Percentiles rank a stretch among this genome's conserved stretches.
Conservation (phyloP, 2,797 vertebrate species). For the Thunnus albacares region DNA sequence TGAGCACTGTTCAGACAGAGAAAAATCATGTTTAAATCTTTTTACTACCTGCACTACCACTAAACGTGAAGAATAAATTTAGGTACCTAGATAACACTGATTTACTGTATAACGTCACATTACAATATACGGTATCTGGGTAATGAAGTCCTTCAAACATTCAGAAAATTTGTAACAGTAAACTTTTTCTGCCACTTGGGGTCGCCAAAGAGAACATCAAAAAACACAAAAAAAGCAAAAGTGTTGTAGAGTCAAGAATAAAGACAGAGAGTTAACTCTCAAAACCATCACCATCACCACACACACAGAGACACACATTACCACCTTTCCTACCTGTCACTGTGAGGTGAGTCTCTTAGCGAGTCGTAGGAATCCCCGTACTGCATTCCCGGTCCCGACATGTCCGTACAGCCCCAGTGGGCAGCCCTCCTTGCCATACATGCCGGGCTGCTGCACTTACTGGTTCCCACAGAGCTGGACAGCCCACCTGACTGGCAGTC, state of each 20-base stretch:
- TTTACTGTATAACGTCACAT: not conserved
- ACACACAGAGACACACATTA: not conserved
- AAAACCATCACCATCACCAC: not conserved
- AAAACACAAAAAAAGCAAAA: constrained; percentile 11
- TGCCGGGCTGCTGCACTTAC: constrained; percentile 97
- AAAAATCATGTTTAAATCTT: not conserved
- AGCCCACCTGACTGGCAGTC: constrained; percentile 96
- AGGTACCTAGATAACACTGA: not conserved
- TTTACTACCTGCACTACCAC: not conserved
- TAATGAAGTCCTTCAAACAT: not conserved
- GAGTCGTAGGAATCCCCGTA: constrained; percentile 96
- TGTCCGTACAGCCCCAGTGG: constrained; percentile 89
- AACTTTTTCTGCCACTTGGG: constrained; percentile 44
- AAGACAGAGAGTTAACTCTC: constrained; percentile 1
- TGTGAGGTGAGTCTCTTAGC: constrained; percentile 95
- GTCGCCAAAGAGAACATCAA: constrained; percentile 41
- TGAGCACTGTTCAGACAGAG: not conserved
- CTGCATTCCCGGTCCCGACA: constrained; percentile 84
- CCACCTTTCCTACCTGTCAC: constrained; percentile 90
- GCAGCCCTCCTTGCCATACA: constrained; percentile 93
- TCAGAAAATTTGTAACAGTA: constrained; percentile 1
- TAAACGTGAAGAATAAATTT: not conserved
- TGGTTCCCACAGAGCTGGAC: constrained; percentile 96
- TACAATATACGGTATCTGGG: not conserved
- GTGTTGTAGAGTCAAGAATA: constrained; percentile 16